These are phyloP conservation scores for Anthoscopus minutus DNA, from an alignment of 2,113 vertebrate genomes.

Conservation along the genomic window DNA sequence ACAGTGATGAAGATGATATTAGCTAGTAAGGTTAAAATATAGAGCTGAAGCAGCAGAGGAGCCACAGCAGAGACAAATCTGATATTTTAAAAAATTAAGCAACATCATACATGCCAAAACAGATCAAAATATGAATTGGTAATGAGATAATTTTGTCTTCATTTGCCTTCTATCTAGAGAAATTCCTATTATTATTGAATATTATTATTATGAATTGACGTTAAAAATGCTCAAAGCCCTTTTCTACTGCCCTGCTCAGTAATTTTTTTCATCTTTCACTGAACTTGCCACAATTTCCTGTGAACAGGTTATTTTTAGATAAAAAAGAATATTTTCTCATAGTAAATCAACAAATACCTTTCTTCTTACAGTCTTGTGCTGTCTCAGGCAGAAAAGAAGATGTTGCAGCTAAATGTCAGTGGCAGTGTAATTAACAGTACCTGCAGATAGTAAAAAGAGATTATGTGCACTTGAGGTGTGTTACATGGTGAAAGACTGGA, in stretches of 20 bases:
- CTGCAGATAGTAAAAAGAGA: not conserved
- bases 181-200: not conserved
- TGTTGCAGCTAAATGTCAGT: not conserved
- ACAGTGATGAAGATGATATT: not conserved
- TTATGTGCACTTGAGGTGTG: not conserved
- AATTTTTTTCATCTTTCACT: not conserved
- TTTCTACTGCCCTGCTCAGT: not conserved
- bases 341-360: not conserved
- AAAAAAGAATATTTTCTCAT: not conserved
- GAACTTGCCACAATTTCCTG: not conserved
- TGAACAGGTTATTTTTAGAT: not conserved
- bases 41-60: not conserved
- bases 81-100: not conserved
- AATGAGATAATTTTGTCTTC: not conserved
- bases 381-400: not conserved
- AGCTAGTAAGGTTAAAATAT: not conserved
- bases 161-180: not conserved
- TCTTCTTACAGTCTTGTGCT: rapidly evolving
- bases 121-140: not conserved
- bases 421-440: not conserved
- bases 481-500: not conserved
- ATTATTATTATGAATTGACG: no score
- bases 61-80: not conserved
- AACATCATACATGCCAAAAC: not conserved
- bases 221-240: not conserved